These are phyloP conservation scores for Sceloporus undulatus DNA, from an alignment of 2,113 vertebrate species.

Conservation along the genomic window DNA sequence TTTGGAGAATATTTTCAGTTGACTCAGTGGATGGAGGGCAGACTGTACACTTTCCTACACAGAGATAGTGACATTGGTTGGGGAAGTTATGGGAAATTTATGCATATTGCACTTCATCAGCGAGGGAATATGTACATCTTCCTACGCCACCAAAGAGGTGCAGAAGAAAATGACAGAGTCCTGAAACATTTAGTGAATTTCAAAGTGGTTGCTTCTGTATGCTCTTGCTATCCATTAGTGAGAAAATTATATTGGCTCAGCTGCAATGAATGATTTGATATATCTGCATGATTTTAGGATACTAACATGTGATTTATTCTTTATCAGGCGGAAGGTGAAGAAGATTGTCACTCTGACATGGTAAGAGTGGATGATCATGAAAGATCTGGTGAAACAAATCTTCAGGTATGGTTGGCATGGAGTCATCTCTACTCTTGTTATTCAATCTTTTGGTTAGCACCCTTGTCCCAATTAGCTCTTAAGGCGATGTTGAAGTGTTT, in stretches of 20 bases:
- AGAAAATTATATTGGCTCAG: conserved; percentile 11
- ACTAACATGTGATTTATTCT: conserved; percentile 6
- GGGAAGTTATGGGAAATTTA: background rate
- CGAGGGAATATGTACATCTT: background rate
- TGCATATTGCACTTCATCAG: background rate
- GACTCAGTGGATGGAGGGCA: too few species aligned
- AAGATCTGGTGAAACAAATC: conserved; percentile 85
- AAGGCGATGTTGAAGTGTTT: background rate
- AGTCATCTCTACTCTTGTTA: background rate
- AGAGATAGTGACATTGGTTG: background rate
- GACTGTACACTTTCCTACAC: background rate
- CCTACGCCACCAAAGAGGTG: background rate
- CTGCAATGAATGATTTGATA: background rate
- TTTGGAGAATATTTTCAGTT: too few species aligned
- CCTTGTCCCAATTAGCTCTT: background rate
- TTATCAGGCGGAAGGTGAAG: conserved; percentile 90
- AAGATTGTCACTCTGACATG: conserved; percentile 83
- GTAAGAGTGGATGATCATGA: conserved; percentile 85
- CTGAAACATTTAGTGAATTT: background rate
- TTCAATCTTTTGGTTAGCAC: background rate
- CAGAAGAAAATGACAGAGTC: background rate
- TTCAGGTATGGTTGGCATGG: conserved; percentile 80
- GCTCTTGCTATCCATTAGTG: conserved; percentile 2
- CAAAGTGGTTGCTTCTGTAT: background rate
- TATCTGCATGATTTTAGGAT: background rate